Evolutionary conservation across 2,113 vertebrate species (phyloP).

Genomic region (Speoplatyrhinus poulsoni): DNA sequence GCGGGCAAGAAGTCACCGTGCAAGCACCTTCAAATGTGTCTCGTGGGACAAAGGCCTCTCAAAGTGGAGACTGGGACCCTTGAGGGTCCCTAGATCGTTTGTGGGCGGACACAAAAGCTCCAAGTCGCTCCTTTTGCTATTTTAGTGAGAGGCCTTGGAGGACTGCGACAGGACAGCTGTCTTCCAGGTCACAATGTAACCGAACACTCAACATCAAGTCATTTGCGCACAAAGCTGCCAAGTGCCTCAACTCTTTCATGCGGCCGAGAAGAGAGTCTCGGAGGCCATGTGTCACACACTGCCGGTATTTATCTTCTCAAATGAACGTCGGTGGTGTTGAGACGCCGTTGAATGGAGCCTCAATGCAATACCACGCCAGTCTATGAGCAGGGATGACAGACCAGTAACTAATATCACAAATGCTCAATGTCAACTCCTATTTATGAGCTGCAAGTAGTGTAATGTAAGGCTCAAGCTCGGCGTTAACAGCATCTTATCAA

Average conservation of each 20-base stretch:
- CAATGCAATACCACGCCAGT: constrained; percentile 19
- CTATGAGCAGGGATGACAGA: constrained; percentile 9
- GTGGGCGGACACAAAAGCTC: no score
- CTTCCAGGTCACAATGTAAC: constrained; percentile 42
- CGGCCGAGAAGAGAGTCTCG: background rate
- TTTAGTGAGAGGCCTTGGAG: no score
- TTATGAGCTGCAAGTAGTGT: constrained; percentile 30
- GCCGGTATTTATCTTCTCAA: constrained; percentile 25
- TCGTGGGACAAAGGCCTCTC: no score
- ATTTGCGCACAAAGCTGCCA: constrained; percentile 44
- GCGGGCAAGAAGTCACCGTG: constrained; percentile 6
- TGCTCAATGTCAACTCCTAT: constrained; percentile 27
- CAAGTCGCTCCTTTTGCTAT: no score
- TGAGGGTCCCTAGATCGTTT: no score
- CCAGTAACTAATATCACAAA: constrained; percentile 16
- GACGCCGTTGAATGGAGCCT: constrained; percentile 1
- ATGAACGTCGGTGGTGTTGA: constrained; percentile 14
- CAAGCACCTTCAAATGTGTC: background rate
- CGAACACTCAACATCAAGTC: constrained; percentile 37
- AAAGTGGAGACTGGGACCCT: no score
- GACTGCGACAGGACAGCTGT: background rate
- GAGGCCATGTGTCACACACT: constrained; percentile 24
- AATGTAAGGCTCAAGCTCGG: constrained; percentile 30
- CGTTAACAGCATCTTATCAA: constrained; percentile 34
- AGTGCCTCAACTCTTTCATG: constrained; percentile 16